Conservation (phyloP, 2,888 invertebrate species). For the Danaus chrysippus region DNA sequence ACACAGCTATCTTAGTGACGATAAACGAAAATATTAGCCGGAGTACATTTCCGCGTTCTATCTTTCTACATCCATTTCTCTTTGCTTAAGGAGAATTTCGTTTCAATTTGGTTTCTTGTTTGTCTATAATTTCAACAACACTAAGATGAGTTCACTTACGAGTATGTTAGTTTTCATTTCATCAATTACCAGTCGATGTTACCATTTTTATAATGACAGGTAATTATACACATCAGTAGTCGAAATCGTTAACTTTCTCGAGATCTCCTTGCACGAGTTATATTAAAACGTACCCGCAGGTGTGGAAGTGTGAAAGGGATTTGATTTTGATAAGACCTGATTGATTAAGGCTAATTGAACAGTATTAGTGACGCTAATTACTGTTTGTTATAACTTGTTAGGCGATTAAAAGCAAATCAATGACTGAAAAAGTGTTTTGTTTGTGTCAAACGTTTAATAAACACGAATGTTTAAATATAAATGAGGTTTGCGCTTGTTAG, state of each 20-base stretch:
- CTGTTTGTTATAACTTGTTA: not conserved
- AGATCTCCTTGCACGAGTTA: not conserved
- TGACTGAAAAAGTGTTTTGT: no score
- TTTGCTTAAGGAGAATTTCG: not conserved
- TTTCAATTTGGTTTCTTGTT: not conserved
- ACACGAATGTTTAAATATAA: no score
- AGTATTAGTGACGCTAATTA: not conserved
- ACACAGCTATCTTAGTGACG: not conserved
- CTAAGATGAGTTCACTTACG: not conserved
- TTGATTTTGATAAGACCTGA: slow-evolving; percentile 2
- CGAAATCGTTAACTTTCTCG: not conserved
- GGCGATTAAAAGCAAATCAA: not conserved
- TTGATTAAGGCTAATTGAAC: not conserved
- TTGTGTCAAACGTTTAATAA: no score
- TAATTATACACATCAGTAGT: not conserved
- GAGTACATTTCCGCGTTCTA: not conserved
- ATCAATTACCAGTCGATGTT: not conserved
- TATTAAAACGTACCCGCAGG: not conserved
- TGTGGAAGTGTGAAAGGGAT: not conserved
- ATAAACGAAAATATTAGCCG: not conserved
- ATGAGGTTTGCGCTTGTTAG: no score
- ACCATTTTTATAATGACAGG: not conserved
- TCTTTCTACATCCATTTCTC: not conserved
- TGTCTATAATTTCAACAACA: not conserved
- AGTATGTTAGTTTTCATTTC: not conserved